These are phyloP conservation scores for Torymus tubicola DNA, from an alignment of 2,888 invertebrate species.

Conservation along the genomic window DNA sequence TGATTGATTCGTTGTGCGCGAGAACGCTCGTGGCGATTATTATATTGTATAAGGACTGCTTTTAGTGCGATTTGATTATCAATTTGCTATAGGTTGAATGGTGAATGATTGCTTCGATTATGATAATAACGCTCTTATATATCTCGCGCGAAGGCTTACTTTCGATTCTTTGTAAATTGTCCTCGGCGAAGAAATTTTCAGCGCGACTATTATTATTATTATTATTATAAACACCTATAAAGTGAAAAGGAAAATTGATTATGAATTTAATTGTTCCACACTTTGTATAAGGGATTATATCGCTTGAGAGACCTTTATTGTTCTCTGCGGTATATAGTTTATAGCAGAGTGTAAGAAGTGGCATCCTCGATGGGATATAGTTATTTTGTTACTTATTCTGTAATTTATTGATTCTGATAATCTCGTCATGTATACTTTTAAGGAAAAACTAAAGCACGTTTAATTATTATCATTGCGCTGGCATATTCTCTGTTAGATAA, in stretches of 20 bases:
- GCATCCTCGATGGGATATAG: neutral
- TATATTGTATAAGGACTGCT: slow-evolving; percentile 2
- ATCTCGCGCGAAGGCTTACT: neutral
- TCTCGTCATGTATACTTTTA: slow-evolving; percentile 26
- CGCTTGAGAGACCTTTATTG: slow-evolving; percentile 19
- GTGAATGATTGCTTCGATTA: neutral
- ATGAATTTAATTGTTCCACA: slow-evolving; percentile 24
- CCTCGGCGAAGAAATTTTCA: neutral
- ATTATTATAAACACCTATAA: neutral
- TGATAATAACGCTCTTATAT: neutral
- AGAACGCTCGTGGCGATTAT: neutral
- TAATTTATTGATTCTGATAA: slow-evolving; percentile 22
- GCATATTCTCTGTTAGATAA: slow-evolving; percentile 36
- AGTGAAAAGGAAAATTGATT: slow-evolving; percentile 7
- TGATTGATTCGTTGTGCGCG: slow-evolving; percentile 16
- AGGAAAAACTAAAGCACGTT: slow-evolving; percentile 28
- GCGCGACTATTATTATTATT: neutral
- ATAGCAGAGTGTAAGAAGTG: slow-evolving; percentile 24
- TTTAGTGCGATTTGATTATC: neutral
- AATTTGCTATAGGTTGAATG: neutral
- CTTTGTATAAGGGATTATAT: neutral
- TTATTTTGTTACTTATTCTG: slow-evolving; percentile 38
- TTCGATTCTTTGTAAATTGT: neutral
- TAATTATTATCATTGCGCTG: slow-evolving; percentile 28
- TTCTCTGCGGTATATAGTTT: neutral